These are phyloP conservation scores for Regulus satrapa DNA, from an alignment of 2,113 vertebrate genomes.

Conservation along the genomic window DNA sequence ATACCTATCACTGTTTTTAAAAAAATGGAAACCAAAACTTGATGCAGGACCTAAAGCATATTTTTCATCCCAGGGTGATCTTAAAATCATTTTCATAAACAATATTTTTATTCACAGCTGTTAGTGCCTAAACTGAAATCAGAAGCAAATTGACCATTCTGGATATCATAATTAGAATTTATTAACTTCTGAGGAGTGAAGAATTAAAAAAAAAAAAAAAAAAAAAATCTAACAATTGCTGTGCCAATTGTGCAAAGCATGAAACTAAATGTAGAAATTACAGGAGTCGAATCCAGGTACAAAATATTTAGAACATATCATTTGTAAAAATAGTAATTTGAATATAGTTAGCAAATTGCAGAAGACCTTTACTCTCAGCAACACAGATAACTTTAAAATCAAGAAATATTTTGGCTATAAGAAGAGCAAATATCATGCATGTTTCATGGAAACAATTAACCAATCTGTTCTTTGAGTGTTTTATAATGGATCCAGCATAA, in stretches of 20 bases:
- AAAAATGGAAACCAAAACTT: neutral
- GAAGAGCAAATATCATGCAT: neutral
- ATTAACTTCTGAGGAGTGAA: neutral
- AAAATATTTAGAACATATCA: neutral
- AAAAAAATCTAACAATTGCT: neutral
- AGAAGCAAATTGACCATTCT: neutral
- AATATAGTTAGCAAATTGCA: neutral
- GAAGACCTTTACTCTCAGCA: neutral
- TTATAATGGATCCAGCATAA: neutral
- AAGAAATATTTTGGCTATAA: neutral
- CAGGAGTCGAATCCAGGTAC: neutral
- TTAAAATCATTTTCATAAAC: neutral
- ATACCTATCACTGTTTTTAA: too few species aligned
- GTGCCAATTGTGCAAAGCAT: neutral
- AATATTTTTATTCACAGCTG: neutral
- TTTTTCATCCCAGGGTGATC: neutral
- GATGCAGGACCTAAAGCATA: neutral
- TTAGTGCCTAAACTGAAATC: neutral
- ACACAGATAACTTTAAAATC: neutral
- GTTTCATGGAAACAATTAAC: neutral
- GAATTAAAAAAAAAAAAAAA: neutral
- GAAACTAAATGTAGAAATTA: neutral
- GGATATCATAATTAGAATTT: neutral
- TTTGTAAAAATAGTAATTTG: neutral
- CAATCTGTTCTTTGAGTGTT: neutral